These are phyloP conservation scores for Ennomos erosarius DNA, from an alignment of 2,888 invertebrate genomes.

Conservation along the genomic window DNA sequence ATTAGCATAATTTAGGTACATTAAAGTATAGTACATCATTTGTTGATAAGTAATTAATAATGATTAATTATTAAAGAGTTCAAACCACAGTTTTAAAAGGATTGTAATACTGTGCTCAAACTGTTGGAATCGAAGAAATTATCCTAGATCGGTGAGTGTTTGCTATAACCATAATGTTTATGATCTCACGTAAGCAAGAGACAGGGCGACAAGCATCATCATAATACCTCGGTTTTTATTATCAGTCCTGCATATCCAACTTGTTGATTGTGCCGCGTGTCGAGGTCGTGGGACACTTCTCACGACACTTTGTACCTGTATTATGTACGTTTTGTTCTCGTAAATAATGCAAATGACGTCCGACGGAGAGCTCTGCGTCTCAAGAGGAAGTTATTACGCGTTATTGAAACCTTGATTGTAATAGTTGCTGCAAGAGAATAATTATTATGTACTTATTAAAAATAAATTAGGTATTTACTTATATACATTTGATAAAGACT, in stretches of 20 bases:
- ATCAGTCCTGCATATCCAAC: slow-evolving; percentile 43
- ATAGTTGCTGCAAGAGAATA: too few relatives aligned
- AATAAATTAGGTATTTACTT: too few relatives aligned
- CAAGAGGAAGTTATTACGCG: slow-evolving; percentile 20
- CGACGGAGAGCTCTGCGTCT: slow-evolving; percentile 15
- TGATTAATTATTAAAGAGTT: too few relatives aligned
- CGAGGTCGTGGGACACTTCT: slow-evolving; percentile 72
- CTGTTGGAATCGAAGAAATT: too few relatives aligned
- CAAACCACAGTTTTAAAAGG: too few relatives aligned
- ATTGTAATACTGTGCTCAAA: too few relatives aligned
- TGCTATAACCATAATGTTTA: slow-evolving; percentile 9
- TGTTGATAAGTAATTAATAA: too few relatives aligned
- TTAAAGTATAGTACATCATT: too few relatives aligned
- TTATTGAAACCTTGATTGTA: slow-evolving; percentile 1
- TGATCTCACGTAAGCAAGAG: slow-evolving; percentile 3
- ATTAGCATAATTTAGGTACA: too few relatives aligned
- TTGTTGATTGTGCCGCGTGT: slow-evolving; percentile 45
- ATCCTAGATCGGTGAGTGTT: too few relatives aligned
- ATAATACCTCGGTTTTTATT: slow-evolving; percentile 31
- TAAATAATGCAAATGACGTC: slow-evolving; percentile 54
- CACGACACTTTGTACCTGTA: slow-evolving; percentile 50
- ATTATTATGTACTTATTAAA: too few relatives aligned
- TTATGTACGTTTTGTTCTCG: slow-evolving; percentile 34
- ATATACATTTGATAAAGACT: slow-evolving; percentile 6
- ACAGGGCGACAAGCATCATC: slow-evolving; percentile 6